Conservation (phyloP, 37 sponge, comb jelly and placozoan genomes). For the Beroe ovata region DNA sequence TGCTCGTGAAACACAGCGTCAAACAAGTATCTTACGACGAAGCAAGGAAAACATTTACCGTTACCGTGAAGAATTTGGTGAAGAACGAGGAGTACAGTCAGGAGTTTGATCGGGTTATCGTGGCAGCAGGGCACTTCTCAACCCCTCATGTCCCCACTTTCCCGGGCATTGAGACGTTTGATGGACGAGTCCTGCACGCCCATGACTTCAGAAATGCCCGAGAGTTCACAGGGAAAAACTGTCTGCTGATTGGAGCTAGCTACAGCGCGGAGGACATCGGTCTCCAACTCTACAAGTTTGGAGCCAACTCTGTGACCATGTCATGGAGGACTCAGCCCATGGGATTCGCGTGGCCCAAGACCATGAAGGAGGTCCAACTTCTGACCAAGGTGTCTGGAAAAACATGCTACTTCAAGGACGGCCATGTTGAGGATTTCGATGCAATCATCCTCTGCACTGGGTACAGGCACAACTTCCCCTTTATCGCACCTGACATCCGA, state of each 20-base stretch:
- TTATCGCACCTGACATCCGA: slow-evolving; percentile 63
- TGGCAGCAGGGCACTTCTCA: slow-evolving; percentile 71
- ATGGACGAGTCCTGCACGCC: slow-evolving; percentile 68
- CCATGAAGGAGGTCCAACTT: slow-evolving; percentile 18
- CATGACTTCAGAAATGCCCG: slow-evolving; percentile 72
- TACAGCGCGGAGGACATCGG: slow-evolving; percentile 71
- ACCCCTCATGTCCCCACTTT: slow-evolving; percentile 68
- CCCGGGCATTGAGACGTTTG: slow-evolving; percentile 68
- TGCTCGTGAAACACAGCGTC: slow-evolving; percentile 48
- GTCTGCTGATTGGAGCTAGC: slow-evolving; percentile 66
- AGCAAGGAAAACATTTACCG: slow-evolving; percentile 24
- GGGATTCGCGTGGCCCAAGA: slow-evolving; percentile 70
- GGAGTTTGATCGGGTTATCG: slow-evolving; percentile 69
- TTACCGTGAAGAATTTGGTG: slow-evolving; percentile 13
- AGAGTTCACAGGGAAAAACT: slow-evolving; percentile 65
- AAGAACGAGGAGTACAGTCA: background rate
- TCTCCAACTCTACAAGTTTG: slow-evolving; percentile 70
- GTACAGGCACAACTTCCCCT: slow-evolving; percentile 70
- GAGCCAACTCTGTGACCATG: slow-evolving; percentile 64
- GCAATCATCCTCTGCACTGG: slow-evolving; percentile 73
- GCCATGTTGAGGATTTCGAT: slow-evolving; percentile 48
- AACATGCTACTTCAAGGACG: slow-evolving; percentile 68
- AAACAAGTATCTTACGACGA: slow-evolving; percentile 24
- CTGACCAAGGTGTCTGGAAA: slow-evolving; percentile 62
- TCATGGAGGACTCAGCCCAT: slow-evolving; percentile 65